Conservation (phyloP, 1,140 invertebrate species). For the Drosophila sproati region DNA sequence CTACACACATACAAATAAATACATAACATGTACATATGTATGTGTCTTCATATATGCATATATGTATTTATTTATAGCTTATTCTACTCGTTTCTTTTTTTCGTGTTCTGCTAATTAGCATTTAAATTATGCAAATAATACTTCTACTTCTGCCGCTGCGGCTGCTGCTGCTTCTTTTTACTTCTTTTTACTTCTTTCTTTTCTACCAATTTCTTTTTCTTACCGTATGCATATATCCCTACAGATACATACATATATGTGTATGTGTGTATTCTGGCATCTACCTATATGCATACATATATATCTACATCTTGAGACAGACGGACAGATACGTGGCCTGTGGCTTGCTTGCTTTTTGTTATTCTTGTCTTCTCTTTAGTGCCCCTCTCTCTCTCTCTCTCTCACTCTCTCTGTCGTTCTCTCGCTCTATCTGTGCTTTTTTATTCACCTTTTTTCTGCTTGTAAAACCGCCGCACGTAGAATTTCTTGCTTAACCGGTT, state of each 20-base stretch:
- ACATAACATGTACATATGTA: not conserved
- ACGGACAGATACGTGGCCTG: slow-evolving; percentile 42
- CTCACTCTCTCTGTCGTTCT: not conserved
- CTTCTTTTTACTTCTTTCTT: slow-evolving; percentile 7
- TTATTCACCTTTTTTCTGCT: slow-evolving; percentile 26
- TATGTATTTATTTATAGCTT: slow-evolving; percentile 66
- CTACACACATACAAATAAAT: not conserved
- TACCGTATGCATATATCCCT: slow-evolving; percentile 18
- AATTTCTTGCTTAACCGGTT: slow-evolving; percentile 73
- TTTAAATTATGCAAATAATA: slow-evolving; percentile 78
- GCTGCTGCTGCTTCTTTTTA: slow-evolving; percentile 3
- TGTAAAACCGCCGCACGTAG: slow-evolving; percentile 51
- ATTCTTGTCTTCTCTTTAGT: not conserved
- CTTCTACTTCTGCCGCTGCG: slow-evolving; percentile 32
- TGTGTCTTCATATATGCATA: slow-evolving; percentile 13
- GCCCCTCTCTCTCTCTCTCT: slow-evolving; percentile 2
- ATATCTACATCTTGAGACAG: not conserved
- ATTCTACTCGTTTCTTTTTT: slow-evolving; percentile 25
- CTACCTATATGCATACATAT: slow-evolving; percentile 15
- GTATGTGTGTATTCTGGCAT: slow-evolving; percentile 13
- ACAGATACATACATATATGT: not conserved
- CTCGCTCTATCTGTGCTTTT: slow-evolving; percentile 1
- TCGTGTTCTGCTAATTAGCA: slow-evolving; percentile 61
- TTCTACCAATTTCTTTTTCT: slow-evolving; percentile 51
- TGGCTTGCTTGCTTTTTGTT: slow-evolving; percentile 14